Conservation (phyloP, 2,113 vertebrate species). For the Ailuropoda melanoleuca region DNA sequence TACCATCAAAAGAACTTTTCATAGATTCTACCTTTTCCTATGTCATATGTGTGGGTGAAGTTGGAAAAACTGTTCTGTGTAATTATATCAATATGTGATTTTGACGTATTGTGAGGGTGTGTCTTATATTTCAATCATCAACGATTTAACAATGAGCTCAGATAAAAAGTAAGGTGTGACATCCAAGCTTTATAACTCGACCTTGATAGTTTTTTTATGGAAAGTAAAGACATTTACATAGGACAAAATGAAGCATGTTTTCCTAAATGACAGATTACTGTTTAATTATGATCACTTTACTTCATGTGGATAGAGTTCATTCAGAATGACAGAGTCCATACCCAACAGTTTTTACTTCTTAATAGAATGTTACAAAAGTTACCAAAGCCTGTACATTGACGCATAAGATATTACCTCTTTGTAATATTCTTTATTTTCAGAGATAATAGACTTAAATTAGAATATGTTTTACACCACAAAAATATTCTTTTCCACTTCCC, state of each 20-base stretch:
- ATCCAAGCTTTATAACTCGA: neutral
- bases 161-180: neutral
- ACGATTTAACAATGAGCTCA: neutral
- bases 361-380: neutral
- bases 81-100: neutral
- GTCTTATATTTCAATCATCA: neutral
- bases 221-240: neutral
- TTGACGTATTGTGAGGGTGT: neutral
- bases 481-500: neutral
- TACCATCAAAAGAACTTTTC: neutral
- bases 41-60: neutral
- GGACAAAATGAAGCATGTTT: neutral
- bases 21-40: neutral
- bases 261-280: neutral
- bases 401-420: neutral
- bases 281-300: neutral
- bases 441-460: neutral
- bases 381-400: neutral
- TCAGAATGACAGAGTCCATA: neutral
- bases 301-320: neutral
- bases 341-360: neutral
- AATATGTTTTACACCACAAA: neutral
- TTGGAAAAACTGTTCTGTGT: neutral
- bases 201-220: neutral
- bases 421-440: conserved; percentile 6